Evolutionary conservation across 2,888 invertebrate species (phyloP).

Genomic region (Ernsta delagoae): DNA sequence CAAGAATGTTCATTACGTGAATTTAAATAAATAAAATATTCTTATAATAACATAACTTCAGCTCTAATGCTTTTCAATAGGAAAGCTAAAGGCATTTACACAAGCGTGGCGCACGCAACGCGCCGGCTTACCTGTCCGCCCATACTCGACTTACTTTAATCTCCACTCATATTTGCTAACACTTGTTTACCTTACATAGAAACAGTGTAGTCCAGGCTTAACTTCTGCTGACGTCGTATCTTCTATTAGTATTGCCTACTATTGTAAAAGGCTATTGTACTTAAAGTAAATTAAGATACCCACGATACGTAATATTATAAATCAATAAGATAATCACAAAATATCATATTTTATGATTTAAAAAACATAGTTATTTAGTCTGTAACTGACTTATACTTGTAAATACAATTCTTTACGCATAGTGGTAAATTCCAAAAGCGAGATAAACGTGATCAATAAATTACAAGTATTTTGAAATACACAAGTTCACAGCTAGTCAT

Average conservation of each 20-base stretch:
- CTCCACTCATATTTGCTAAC: slow-evolving; percentile 67
- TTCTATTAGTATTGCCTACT: not conserved
- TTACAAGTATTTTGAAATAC: slow-evolving; percentile 26
- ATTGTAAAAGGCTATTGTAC: too few relatives aligned
- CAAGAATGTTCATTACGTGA: too few relatives aligned
- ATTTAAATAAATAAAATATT: too few relatives aligned
- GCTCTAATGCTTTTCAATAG: slow-evolving; percentile 50
- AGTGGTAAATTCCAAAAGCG: not conserved
- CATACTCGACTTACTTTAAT: slow-evolving; percentile 60
- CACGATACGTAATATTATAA: too few relatives aligned
- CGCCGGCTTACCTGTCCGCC: slow-evolving; percentile 54
- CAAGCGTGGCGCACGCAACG: slow-evolving; percentile 61
- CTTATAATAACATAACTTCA: not conserved
- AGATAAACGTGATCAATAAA: slow-evolving; percentile 32
- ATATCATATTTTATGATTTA: too few relatives aligned
- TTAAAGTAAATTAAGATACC: too few relatives aligned
- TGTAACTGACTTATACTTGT: not conserved
- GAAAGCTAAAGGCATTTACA: slow-evolving; percentile 44
- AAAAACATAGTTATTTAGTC: too few relatives aligned
- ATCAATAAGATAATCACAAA: too few relatives aligned
- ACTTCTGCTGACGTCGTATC: slow-evolving; percentile 17
- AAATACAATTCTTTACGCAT: not conserved
- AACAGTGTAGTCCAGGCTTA: slow-evolving; percentile 30
- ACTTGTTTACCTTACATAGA: slow-evolving; percentile 46
- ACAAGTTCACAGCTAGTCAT: slow-evolving; percentile 18